Evolutionary conservation across 2,888 invertebrate species (phyloP), one percentile per base, ranked within the genome.

Genomic region (Pyrrhosoma nymphula): DNA sequence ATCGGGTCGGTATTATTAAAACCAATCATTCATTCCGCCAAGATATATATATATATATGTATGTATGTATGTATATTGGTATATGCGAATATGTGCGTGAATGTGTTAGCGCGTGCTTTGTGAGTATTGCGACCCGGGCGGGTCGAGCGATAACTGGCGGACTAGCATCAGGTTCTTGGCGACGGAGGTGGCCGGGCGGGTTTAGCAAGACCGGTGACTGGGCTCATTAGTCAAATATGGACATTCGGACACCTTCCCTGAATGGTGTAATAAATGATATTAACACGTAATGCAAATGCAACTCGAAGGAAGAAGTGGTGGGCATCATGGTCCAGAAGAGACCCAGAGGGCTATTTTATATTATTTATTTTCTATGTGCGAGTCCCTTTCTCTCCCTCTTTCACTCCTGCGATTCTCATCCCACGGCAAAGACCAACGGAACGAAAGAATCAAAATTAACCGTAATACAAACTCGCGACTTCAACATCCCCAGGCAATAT

Each of bases 221-320:
- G 75, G 93, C 93, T 93, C 93, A 93, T 93, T 93, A 93, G 93
- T 93, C 93, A 93, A 93, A 93, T 93, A 93, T 93, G 93, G 93
- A 93, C 93, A 93, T 93, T 93, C 75, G 93, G 93, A 93, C 93
- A 93, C 93, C 93, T 93, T 47, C 47, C 75, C 39, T 39, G 63
- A 47, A 69, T 69, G 93, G 93, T 47, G 93, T 93, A 93, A 93
- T 93, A 93, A 93, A 93, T 93, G 93, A 93, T 93, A 93, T 93
- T 93, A 93, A 93, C 93, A 93, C 93, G 82, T 82, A 82, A 82
- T 82, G 82, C 82, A 82, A 82, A 82, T 82, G 82, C 82, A 82
- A 82, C 82, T 82, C 16, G 82, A 35, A 35, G 16, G 82, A 35
- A 35, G 82, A 82, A 26, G n/a, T 6, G 26, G 69, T 26, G 16